Evolutionary conservation across 2,888 invertebrate genomes (phyloP), one percentile per base, ranked within the genome.

Genomic region (Chrysomela aeneicollis): DNA sequence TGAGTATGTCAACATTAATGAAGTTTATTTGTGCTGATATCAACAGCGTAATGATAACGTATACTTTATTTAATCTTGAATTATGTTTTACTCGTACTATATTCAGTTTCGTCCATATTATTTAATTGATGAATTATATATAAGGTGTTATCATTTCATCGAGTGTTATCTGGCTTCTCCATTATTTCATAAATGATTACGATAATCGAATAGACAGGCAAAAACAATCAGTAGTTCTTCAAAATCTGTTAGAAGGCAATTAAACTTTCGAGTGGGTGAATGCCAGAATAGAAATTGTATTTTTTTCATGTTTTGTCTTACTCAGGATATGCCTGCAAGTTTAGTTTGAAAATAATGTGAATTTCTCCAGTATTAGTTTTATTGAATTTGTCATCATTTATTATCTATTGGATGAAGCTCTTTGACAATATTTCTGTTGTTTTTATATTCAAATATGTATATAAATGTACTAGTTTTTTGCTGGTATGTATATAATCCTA

Each of bases 401-500:
- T 22, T 30, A 42, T 19, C 18, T 12, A 61, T 37, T 21, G 22
- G 52, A 32, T 61, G n/a, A n/a, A 37, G 35, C 59, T 50, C 15
- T 18, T 42, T 32, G n/a, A 15, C 30, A 42, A 59, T 53, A 62
- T 54, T 58, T 62, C 59, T 49, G 47, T 61, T 61, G 61, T 61
- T 61, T 62, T 59, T 50, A 55, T 55, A 46, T 53, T 59, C 42
- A 32, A 62, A 59, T 62, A 55, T 66, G 59, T 62, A 66, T 62
- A 66, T 65, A 62, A 49, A 51, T 59, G 59, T 62, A 66, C 58
- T 62, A 59, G 65, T 61, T 61, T 49, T 58, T 50, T 54, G 47
- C 21, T 65, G 37, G 59, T 53, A 59, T 65, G 65, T 65, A 65
- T 62, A 65, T 65, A 65, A 65, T 65, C 65, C 53, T 47, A 58